Evolutionary conservation across 2,113 vertebrate species (phyloP).

Genomic region (Sarotherodon lohbergeri): DNA sequence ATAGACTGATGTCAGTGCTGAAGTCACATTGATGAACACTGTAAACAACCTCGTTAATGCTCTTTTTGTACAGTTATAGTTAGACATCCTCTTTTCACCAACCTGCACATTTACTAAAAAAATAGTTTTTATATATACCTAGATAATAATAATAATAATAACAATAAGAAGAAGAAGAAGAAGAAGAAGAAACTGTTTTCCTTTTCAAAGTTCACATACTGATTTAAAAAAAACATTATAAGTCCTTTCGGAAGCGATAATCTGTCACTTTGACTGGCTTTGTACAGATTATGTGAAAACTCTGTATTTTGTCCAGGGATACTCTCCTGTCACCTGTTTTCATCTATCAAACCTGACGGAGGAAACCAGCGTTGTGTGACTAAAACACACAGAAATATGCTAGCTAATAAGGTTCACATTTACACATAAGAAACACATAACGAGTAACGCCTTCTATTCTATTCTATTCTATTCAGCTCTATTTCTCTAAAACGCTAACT

Average conservation of each 20-base stretch:
- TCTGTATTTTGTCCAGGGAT: background rate
- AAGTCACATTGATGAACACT: background rate
- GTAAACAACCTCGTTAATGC: background rate
- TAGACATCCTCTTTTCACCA: background rate
- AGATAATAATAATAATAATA: accelerated
- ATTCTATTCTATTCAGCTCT: background rate
- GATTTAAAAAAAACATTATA: background rate
- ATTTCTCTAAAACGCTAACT: background rate
- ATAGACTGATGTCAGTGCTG: background rate
- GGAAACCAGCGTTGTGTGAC: background rate
- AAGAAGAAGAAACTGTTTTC: background rate
- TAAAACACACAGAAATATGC: background rate
- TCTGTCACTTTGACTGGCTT: background rate
- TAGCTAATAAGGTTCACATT: background rate
- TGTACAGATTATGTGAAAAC: background rate
- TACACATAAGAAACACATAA: background rate
- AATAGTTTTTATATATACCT: background rate
- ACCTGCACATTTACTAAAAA: background rate
- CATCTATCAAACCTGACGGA: background rate
- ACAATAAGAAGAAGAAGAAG: accelerated
- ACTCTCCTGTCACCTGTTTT: background rate
- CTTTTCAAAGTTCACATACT: background rate
- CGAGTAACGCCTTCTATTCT: background rate
- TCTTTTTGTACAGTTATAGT: background rate
- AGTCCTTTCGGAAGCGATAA: background rate